phyloP scores from a whole-genome alignment of 2,888 invertebrate genomes.

The Punctoribates punctum region DNA sequence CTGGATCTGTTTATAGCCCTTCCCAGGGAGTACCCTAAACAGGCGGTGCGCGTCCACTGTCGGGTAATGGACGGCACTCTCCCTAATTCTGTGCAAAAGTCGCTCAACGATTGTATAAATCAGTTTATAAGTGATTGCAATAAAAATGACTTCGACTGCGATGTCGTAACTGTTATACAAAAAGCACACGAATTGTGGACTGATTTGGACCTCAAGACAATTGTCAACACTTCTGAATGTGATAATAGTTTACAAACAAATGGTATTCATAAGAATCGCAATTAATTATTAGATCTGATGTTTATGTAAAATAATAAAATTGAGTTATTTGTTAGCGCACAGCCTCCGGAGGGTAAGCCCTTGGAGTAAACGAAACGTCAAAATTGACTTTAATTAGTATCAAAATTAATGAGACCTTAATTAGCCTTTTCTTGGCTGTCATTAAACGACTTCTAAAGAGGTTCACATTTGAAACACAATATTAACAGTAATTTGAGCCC shows the following conservation, averaged over 20 bases:
- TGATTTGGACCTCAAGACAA: not conserved
- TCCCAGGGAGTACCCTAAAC: not conserved
- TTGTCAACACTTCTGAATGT: not conserved
- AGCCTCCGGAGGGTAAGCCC: not conserved
- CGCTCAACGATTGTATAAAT: slow-evolving; percentile 33
- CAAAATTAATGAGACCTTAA: not conserved
- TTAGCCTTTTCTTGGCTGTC: no score
- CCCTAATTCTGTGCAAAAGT: slow-evolving; percentile 22
- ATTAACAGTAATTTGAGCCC: not conserved
- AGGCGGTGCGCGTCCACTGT: not conserved
- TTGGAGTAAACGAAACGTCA: not conserved
- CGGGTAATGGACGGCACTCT: slow-evolving; percentile 16
- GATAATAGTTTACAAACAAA: not conserved
- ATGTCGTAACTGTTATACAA: slow-evolving; percentile 27
- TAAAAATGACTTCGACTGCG: not conserved
- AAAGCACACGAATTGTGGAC: slow-evolving; percentile 17
- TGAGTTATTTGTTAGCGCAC: not conserved
- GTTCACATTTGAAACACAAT: no score
- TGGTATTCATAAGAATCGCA: not conserved
- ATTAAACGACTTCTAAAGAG: no score
- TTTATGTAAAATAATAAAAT: no score
- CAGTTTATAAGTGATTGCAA: not conserved
- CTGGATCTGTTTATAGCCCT: slow-evolving; percentile 8
- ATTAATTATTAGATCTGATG: no score
- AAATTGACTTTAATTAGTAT: not conserved